Conservation (phyloP, 2,888 invertebrate genomes). For the Globia sparganii region DNA sequence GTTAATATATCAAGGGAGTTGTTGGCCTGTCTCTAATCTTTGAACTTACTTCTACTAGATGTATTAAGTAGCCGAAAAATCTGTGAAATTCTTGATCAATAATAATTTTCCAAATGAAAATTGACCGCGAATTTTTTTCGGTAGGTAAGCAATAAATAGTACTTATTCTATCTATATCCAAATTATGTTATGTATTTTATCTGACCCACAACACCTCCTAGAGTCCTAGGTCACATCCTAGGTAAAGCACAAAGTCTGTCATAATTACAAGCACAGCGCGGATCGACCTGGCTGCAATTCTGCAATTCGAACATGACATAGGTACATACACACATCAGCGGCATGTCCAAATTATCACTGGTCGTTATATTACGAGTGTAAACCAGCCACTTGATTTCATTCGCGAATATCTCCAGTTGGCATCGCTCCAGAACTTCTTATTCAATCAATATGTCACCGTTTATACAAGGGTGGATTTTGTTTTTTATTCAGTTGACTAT, state of each 20-base stretch:
- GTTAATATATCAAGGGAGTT: conserved; percentile 26
- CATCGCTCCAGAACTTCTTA: conserved; percentile 70
- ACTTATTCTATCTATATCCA: background rate
- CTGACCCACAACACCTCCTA: background rate
- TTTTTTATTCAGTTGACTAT: conserved; percentile 15
- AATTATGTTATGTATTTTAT: background rate
- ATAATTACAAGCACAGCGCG: background rate
- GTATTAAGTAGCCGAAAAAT: background rate
- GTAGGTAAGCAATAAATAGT: background rate
- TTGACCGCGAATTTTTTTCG: background rate
- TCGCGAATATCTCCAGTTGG: conserved; percentile 69
- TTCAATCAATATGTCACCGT: conserved; percentile 73
- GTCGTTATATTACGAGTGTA: conserved; percentile 65
- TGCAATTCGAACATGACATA: conserved; percentile 13
- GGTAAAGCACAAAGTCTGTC: background rate
- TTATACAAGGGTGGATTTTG: conserved; percentile 19
- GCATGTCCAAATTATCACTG: conserved; percentile 50
- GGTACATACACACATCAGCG: conserved; percentile 1
- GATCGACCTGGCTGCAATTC: background rate
- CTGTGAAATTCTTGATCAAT: background rate
- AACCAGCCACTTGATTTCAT: conserved; percentile 71
- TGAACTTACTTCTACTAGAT: background rate
- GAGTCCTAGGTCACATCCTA: no score
- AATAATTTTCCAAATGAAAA: background rate
- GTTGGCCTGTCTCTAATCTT: conserved; percentile 7